Evolutionary conservation across 2,113 vertebrate species (phyloP).

Genomic region (Atherinomorus stipes): DNA sequence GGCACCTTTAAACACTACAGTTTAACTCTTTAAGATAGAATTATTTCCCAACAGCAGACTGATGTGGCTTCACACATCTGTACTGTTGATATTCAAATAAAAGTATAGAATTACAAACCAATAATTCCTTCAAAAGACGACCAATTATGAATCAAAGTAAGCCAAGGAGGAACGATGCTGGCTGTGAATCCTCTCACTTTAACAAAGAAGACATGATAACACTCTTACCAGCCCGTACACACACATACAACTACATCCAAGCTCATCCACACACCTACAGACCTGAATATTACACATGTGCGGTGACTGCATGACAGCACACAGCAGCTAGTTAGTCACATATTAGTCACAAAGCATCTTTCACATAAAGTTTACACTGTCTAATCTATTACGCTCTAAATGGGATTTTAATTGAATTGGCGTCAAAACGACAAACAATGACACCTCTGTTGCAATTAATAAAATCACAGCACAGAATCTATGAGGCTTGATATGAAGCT

Average conservation of each 20-base stretch:
- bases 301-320: conserved; percentile 20
- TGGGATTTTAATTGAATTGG: conserved; percentile 96
- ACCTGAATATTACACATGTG: conserved; percentile 5
- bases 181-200: conserved; percentile 32
- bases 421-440: conserved; percentile 99
- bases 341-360: conserved; percentile 80
- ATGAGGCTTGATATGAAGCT: conserved; percentile 99
- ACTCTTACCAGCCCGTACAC: not conserved
- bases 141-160: conserved; percentile 70
- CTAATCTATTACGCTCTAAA: conserved; percentile 93
- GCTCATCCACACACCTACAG: conserved; percentile 31
- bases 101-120: conserved; percentile 66
- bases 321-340: conserved; percentile 60
- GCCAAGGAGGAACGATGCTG: conserved; percentile 55
- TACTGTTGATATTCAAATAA: conserved; percentile 52
- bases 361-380: conserved; percentile 79
- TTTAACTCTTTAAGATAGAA: conserved; percentile 48
- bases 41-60: conserved; percentile 52
- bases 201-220: conserved; percentile 24
- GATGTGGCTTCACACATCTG: conserved; percentile 35
- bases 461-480: conserved; percentile 98
- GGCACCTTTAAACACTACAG: conserved; percentile 23
- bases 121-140: conserved; percentile 73
- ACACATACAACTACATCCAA: not conserved
- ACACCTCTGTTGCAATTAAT: conserved; percentile 99